Evolutionary conservation across 1,140 invertebrate species (phyloP).

Genomic region (Drosophila ercepeae): DNA sequence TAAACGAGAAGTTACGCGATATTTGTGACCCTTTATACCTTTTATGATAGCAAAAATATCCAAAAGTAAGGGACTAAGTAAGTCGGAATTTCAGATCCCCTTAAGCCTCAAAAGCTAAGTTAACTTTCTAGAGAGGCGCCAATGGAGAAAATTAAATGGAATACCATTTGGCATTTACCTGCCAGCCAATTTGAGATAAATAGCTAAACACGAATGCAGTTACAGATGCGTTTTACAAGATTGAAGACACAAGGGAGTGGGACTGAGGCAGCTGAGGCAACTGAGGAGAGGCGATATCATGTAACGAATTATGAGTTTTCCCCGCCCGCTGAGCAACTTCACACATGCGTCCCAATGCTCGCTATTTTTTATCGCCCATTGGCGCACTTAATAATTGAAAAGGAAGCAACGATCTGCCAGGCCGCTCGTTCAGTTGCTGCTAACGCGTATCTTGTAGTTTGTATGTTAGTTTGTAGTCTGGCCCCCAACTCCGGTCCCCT

Average conservation of each 20-base stretch:
- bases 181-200: constrained; percentile 63
- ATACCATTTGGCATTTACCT: constrained; percentile 59
- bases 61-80: background rate
- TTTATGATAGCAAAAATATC: too few relatives aligned
- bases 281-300: constrained; percentile 37
- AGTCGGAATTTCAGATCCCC: background rate
- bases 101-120: background rate
- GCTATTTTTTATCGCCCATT: constrained; percentile 72
- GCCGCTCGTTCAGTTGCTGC: constrained; percentile 18
- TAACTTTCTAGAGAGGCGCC: constrained; percentile 12
- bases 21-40: background rate
- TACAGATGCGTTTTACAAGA: constrained; percentile 67
- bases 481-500: constrained; percentile 36
- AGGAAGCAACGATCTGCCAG: constrained; percentile 74
- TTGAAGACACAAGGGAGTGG: constrained; percentile 48
- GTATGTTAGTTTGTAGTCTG: constrained; percentile 54
- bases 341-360: constrained; percentile 50
- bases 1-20: constrained; percentile 18
- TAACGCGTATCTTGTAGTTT: constrained; percentile 33
- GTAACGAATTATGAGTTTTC: constrained; percentile 69
- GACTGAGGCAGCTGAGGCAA: background rate
- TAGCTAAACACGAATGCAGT: constrained; percentile 66
- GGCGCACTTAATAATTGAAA: constrained; percentile 80
- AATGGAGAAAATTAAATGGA: constrained; percentile 29
- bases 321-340: constrained; percentile 11